phyloP scores from a whole-genome alignment of 2,113 vertebrate species.

The Pollachius pollachius region DNA sequence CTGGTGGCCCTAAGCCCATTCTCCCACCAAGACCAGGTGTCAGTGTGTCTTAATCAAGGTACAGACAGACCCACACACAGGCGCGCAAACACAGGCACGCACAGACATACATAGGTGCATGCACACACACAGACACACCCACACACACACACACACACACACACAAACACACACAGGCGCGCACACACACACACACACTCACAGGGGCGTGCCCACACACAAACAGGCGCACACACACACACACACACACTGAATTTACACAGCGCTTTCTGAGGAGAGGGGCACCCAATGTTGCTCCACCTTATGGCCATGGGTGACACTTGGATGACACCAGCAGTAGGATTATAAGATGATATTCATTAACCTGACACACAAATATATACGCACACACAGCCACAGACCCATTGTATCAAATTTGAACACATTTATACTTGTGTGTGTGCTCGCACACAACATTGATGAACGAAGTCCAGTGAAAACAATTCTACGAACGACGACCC shows the following conservation, averaged over 20 bases:
- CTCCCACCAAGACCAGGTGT: constrained; percentile 72
- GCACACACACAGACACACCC: constrained; percentile 7
- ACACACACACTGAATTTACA: neutral
- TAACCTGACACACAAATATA: constrained; percentile 41
- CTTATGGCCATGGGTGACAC: constrained; percentile 69
- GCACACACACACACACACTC: constrained; percentile 25
- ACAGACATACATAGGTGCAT: constrained; percentile 4
- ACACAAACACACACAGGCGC: neutral
- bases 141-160: constrained; percentile 39
- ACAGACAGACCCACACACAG: constrained; percentile 20
- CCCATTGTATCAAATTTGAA: no score
- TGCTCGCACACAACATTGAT: constrained; percentile 21
- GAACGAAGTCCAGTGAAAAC: no score
- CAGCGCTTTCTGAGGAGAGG: constrained; percentile 15
- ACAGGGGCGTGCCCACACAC: neutral
- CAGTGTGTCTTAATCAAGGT: constrained; percentile 66
- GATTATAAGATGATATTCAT: constrained; percentile 70
- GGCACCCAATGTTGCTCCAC: constrained; percentile 54
- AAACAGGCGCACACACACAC: constrained; percentile 3
- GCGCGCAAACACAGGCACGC: neutral
- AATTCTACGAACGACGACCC: no score
- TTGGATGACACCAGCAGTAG: constrained; percentile 72
- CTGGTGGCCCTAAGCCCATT: constrained; percentile 64
- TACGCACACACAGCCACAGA: neutral
- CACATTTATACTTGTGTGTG: constrained; percentile 11